Percentiles rank a stretch among this genome's conserved stretches.
phyloP scores from a whole-genome alignment of 2,888 invertebrate genomes.

The Euzophera pinguis region DNA sequence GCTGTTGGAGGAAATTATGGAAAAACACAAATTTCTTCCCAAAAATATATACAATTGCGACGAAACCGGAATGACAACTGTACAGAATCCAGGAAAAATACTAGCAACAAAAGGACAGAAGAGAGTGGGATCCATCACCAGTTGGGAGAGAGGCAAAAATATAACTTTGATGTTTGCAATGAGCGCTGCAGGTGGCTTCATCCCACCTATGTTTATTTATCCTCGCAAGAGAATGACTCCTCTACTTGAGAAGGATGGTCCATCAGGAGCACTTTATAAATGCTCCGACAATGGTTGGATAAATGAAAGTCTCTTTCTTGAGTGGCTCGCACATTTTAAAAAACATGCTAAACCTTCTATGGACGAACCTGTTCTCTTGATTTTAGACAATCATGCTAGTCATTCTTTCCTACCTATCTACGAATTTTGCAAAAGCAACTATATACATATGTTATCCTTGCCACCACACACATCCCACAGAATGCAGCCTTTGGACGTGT shows the following conservation, averaged over 20 bases:
- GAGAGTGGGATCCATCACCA: neutral
- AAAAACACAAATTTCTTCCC: neutral
- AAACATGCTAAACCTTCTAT: too few species aligned
- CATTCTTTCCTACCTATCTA: constrained; percentile 3
- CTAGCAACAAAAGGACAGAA: neutral
- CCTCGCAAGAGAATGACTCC: too few species aligned
- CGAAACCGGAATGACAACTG: too few species aligned
- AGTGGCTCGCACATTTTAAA: too few species aligned
- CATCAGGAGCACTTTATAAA: too few species aligned
- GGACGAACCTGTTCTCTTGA: neutral
- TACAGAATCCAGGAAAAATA: too few species aligned
- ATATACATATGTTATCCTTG: constrained; percentile 23
- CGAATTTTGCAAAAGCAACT: constrained; percentile 5
- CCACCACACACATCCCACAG: constrained; percentile 32
- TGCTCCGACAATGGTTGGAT: too few species aligned
- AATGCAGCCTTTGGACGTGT: constrained; percentile 31
- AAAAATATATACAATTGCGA: too few species aligned
- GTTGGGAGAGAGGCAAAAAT: neutral
- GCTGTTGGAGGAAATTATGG: neutral
- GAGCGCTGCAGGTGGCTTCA: neutral
- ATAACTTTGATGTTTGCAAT: neutral
- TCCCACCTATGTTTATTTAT: neutral
- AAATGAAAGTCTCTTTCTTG: too few species aligned
- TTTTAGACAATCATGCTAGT: constrained; percentile 16
- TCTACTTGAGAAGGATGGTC: too few species aligned